Conservation (phyloP, 2,888 invertebrate species). For the Apamea epomidion region DNA sequence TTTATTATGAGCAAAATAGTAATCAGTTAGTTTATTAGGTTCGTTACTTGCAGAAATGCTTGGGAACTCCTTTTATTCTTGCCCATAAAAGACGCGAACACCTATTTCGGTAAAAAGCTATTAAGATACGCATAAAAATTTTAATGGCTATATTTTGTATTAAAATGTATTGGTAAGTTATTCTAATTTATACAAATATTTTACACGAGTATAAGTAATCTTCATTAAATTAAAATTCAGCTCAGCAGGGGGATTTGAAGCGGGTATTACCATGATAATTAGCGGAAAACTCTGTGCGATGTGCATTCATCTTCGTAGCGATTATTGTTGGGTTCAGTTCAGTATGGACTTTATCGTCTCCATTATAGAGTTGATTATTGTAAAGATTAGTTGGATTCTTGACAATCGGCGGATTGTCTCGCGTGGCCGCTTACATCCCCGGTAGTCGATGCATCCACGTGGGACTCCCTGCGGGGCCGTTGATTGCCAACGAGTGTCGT, state of each 20-base stretch:
- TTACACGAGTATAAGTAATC: slow-evolving; percentile 65
- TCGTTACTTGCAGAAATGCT: slow-evolving; percentile 86
- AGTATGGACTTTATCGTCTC: slow-evolving; percentile 38
- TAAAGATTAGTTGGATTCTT: slow-evolving; percentile 56
- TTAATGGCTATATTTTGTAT: slow-evolving; percentile 64
- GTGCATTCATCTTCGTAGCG: slow-evolving; percentile 74
- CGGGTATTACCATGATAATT: slow-evolving; percentile 84
- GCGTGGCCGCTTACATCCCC: slow-evolving; percentile 80
- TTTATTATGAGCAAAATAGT: slow-evolving; percentile 85
- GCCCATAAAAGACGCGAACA: slow-evolving; percentile 67
- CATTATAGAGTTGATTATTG: slow-evolving; percentile 58
- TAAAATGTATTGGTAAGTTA: slow-evolving; percentile 66
- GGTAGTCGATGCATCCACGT: slow-evolving; percentile 80
- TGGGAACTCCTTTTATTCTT: slow-evolving; percentile 74
- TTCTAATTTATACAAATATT: slow-evolving; percentile 71
- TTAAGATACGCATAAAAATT: slow-evolving; percentile 60
- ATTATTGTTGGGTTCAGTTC: slow-evolving; percentile 43
- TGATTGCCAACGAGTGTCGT: slow-evolving; percentile 88
- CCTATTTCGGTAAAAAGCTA: slow-evolving; percentile 66
- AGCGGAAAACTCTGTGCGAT: slow-evolving; percentile 81
- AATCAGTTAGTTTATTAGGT: slow-evolving; percentile 88
- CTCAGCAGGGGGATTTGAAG: slow-evolving; percentile 74
- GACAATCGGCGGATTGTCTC: slow-evolving; percentile 79
- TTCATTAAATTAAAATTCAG: slow-evolving; percentile 78
- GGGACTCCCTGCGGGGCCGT: slow-evolving; percentile 85